Conservation (phyloP, 2,888 invertebrate genomes). For the Hermodice carunculata region DNA sequence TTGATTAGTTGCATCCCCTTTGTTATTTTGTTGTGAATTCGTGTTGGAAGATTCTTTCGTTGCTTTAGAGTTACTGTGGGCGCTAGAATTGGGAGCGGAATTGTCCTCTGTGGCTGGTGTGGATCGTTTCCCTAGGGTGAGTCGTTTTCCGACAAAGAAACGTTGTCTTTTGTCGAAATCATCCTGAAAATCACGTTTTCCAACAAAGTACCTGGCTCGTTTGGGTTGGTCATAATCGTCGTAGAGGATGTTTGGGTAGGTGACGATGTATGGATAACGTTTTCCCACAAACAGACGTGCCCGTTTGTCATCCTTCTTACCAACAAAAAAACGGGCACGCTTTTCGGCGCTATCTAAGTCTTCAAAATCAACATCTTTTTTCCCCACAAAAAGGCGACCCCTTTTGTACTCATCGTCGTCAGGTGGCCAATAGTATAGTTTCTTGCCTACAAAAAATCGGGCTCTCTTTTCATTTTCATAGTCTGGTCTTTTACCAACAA, state of each 20-base stretch:
- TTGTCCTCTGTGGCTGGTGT: constrained; percentile 4
- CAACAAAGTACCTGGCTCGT: constrained; percentile 10
- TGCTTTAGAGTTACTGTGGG: too few species aligned
- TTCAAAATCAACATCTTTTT: constrained; percentile 8
- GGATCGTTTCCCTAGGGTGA: constrained; percentile 10
- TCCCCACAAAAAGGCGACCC: constrained; percentile 16
- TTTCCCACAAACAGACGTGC: constrained; percentile 28
- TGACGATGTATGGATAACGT: not conserved
- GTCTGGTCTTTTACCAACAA: constrained; percentile 27
- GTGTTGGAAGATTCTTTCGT: too few species aligned
- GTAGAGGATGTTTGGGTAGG: not conserved
- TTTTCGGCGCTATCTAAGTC: constrained; percentile 5
- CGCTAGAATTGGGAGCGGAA: too few species aligned
- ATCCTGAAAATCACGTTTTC: constrained; percentile 7
- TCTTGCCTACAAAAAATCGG: constrained; percentile 26
- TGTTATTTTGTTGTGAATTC: too few species aligned
- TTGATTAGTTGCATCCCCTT: too few species aligned
- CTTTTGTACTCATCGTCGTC: too few species aligned
- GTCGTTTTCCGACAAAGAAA: constrained; percentile 20
- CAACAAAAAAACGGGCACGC: constrained; percentile 26
- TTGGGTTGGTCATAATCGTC: constrained; percentile 9
- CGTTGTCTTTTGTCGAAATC: constrained; percentile 5
- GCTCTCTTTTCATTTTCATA: constrained; percentile 19
- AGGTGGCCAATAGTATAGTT: not conserved
- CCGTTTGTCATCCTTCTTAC: constrained; percentile 18